A percentile compares a stretch with the other conserved stretches of the same genome.
Evolutionary conservation across 2,797 vertebrate genomes (phyloP).

Genomic region (Liparis tanakae): DNA sequence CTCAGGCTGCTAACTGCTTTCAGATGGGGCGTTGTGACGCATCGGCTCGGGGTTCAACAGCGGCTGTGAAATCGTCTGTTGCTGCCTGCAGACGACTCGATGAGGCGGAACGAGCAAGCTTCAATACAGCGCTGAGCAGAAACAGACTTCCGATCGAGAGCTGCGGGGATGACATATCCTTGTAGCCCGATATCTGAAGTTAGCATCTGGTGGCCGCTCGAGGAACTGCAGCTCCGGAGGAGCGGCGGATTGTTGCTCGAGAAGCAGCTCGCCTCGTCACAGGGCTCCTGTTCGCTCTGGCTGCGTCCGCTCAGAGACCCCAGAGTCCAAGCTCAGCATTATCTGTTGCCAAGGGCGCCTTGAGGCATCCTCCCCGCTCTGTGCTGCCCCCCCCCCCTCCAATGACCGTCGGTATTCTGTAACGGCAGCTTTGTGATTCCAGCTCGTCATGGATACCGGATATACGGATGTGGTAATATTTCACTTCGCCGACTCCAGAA

Average conservation of each 20-base stretch:
- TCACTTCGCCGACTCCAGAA: neutral
- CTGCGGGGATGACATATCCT: no score
- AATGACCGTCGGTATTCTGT: no score
- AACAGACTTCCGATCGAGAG: no score
- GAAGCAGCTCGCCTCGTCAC: conserved; percentile 23
- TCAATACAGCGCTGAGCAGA: neutral
- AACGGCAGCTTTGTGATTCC: conserved; percentile 15
- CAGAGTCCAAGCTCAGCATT: conserved; percentile 51
- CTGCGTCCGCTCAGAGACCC: conserved; percentile 6
- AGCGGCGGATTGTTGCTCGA: conserved; percentile 6
- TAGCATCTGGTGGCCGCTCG: neutral
- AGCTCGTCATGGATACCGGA: conserved; percentile 2
- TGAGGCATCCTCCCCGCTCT: conserved; percentile 53
- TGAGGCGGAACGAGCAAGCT: neutral
- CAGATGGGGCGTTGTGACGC: neutral
- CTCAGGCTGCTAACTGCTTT: neutral
- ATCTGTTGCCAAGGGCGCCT: conserved; percentile 48
- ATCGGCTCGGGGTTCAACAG: neutral
- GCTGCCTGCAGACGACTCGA: neutral
- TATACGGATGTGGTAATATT: neutral
- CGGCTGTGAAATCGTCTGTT: neutral
- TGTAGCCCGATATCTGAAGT: no score
- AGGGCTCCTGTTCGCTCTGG: conserved; percentile 27
- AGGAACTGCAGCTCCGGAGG: conserved; percentile 6
- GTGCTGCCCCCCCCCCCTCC: neutral